A percentile compares a stretch with the other conserved stretches of the same genome.
Conservation (phyloP, 2,113 vertebrate species). For the Hydrolagus affinis region DNA sequence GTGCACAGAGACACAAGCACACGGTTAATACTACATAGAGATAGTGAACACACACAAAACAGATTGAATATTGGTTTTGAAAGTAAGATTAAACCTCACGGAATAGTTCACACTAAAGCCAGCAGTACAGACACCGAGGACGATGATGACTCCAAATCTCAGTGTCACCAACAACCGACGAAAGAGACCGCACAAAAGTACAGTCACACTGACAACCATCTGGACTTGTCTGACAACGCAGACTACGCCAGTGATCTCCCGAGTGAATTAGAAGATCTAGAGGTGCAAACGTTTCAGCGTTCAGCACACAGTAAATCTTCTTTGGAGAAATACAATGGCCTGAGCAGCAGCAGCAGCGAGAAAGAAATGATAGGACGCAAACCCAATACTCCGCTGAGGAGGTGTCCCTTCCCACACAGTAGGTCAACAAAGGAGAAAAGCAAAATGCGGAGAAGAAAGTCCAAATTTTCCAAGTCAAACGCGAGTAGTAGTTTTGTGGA, state of each 20-base stretch:
- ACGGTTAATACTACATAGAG: not conserved
- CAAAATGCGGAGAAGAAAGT: constrained; percentile 34
- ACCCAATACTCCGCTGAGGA: not conserved
- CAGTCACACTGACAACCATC: constrained; percentile 31
- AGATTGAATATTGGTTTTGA: constrained; percentile 31
- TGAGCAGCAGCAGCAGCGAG: constrained; percentile 39
- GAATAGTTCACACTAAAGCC: not conserved
- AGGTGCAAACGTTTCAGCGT: not conserved
- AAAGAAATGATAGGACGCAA: constrained; percentile 33
- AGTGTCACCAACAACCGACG: constrained; percentile 34
- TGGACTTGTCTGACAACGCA: constrained; percentile 46
- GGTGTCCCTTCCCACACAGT: not conserved
- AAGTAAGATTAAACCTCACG: not conserved
- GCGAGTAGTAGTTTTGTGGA: not conserved
- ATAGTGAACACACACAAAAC: constrained; percentile 36
- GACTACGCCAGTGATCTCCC: constrained; percentile 50
- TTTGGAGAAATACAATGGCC: constrained; percentile 15
- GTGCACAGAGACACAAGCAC: rapidly evolving
- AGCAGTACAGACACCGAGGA: constrained; percentile 34
- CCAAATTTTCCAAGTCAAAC: not conserved
- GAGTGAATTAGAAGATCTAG: constrained; percentile 44
- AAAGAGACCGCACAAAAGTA: constrained; percentile 28
- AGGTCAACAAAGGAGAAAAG: not conserved
- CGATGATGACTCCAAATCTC: constrained; percentile 37
- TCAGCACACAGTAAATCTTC: constrained; percentile 1